These are phyloP conservation scores for Cherax destructor DNA, from an alignment of 1,140 invertebrate species.

Conservation along the genomic window DNA sequence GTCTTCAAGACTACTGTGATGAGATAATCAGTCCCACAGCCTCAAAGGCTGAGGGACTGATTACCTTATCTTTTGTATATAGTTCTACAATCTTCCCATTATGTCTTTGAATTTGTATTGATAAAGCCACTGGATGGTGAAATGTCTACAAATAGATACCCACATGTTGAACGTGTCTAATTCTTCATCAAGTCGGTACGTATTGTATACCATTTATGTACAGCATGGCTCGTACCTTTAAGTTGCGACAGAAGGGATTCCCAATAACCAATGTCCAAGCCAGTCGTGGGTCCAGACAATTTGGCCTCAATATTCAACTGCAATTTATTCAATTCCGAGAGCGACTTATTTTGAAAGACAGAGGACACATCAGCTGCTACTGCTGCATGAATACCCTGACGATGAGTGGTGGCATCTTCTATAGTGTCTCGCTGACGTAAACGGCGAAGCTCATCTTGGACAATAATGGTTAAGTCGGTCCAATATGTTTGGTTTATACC, in stretches of 20 bases:
- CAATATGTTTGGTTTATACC: constrained; percentile 95
- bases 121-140: no score
- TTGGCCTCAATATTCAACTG: constrained; percentile 93
- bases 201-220: no score
- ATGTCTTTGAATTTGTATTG: no score
- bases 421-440: constrained; percentile 82
- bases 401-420: constrained; percentile 77
- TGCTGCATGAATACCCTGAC: constrained; percentile 95
- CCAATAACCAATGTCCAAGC: constrained; percentile 98
- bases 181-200: no score
- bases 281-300: constrained; percentile 88
- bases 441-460: constrained; percentile 95
- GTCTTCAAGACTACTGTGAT: no score
- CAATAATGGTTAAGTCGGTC: constrained; percentile 97
- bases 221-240: constrained; percentile 80
- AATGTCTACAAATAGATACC: no score
- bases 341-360: constrained; percentile 93
- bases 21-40: no score
- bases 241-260: constrained; percentile 94
- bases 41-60: no score
- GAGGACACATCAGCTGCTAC: constrained; percentile 92
- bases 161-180: no score
- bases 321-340: constrained; percentile 87
- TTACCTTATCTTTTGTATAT: no score
- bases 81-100: no score